These are phyloP conservation scores for Eulemur albifrons DNA, from an alignment of 2,797 vertebrate genomes.

Conservation along the genomic window DNA sequence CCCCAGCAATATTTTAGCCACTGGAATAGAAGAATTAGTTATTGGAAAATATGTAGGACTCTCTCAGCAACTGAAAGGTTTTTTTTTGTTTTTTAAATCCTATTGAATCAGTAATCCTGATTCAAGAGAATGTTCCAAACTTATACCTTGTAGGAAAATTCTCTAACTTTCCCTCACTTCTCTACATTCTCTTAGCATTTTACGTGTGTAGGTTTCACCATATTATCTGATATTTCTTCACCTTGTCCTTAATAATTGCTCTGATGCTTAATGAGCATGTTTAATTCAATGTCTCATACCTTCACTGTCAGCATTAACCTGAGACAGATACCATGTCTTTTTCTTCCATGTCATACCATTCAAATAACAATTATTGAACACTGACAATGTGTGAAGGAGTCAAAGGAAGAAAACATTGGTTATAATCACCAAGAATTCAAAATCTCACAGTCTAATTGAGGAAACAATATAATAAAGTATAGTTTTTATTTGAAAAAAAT, in stretches of 20 bases:
- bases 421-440: neutral
- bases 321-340: neutral
- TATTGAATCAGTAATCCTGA: neutral
- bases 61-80: neutral
- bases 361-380: neutral
- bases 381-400: neutral
- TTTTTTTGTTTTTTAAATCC: neutral
- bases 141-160: neutral
- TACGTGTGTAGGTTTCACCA: neutral
- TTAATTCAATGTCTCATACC: neutral
- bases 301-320: neutral
- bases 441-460: neutral
- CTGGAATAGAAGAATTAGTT: neutral
- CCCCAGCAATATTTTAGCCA: neutral
- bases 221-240: neutral
- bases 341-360: neutral
- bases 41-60: neutral
- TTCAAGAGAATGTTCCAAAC: neutral
- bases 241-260: neutral
- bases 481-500: neutral
- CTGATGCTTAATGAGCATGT: neutral
- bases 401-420: neutral
- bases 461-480: neutral
- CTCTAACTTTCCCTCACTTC: neutral
- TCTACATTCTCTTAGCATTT: neutral